Conservation (phyloP, 1,140 invertebrate genomes). For the Panagrolaimus sp. region DNA sequence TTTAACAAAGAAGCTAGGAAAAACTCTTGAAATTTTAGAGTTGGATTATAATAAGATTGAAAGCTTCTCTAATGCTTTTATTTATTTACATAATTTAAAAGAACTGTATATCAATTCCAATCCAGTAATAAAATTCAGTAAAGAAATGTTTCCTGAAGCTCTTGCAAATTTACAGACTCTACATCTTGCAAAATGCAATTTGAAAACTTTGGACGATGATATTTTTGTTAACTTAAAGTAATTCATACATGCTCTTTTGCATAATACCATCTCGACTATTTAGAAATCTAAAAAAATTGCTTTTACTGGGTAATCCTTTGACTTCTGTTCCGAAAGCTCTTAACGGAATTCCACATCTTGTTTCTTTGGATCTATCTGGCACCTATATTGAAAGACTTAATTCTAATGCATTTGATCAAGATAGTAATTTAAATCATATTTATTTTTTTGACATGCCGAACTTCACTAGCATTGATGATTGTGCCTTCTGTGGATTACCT, state of each 20-base stretch:
- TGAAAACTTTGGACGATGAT: not conserved
- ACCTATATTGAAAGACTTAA: not conserved
- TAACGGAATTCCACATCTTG: slow-evolving; percentile 2
- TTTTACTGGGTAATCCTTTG: slow-evolving; percentile 1
- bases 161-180: not conserved
- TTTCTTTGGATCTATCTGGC: not conserved
- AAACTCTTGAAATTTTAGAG: not conserved
- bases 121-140: not conserved
- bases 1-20: not conserved
- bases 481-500: not conserved
- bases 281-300: not conserved
- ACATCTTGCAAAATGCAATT: not conserved
- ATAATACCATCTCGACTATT: not conserved
- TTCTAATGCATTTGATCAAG: not conserved
- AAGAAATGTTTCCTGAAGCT: not conserved
- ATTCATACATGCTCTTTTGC: not conserved
- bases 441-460: not conserved
- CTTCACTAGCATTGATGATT: not conserved
- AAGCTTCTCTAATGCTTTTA: not conserved
- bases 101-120: not conserved
- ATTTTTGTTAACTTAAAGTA: not conserved
- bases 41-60: not conserved
- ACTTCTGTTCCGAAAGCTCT: not conserved
- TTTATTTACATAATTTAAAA: not conserved
- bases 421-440: not conserved